Base-by-base conservation (phyloP, 2,797 vertebrate species). In the Tadarida brasiliensis region DNA sequence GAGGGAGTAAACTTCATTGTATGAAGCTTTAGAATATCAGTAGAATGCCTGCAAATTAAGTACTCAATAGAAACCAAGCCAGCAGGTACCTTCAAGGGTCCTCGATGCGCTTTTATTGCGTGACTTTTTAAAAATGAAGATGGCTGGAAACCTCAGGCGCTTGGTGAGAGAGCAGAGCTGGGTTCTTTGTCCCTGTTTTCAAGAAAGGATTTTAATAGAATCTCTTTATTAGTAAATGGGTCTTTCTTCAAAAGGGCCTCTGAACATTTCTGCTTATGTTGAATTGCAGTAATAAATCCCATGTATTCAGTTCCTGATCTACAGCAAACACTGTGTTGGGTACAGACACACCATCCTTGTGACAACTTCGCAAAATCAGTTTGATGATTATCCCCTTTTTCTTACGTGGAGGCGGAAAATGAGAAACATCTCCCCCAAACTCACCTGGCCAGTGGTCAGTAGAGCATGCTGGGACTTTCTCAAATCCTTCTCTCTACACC, bases 11-110 rank as follows among this genome's bases (percentile, higher is more conserved):
- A 81, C 81, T 89, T 93, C 47, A 44, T 54, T 5, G 49, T 8
- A 74, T 9, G 17, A 15, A 15, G 7, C 28, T 91, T 16, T 0
- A 0, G 9, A 24, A 92, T 87, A 33, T 49, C 54, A 63, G 22
- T 35, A 74, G 94, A 57, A 11, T 35, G 57, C 39, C 70, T 96
- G 35, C 19, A 33, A 47, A 54, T 82, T 65, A 85, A 86, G 24
- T 59, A 20, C 22, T 73, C 24, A 82, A 89, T 28, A 74, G 68
- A 96, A 88, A 67, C n/a, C 70, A 91, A 87, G 96, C 78, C 30
- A 26, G 22, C 30, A 74, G 28, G 44, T 70, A 22, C 54, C 30
- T 92, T 67, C 6, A 49, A 71, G 17, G 4, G 16, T 2, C 33
- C 24, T 33, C 89, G 82, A 7, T 3, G 9, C 85, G 1, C 47